Evolutionary conservation across 2,888 invertebrate genomes (phyloP), one percentile per base, ranked within the genome.

Genomic region (Euphydryas editha): DNA sequence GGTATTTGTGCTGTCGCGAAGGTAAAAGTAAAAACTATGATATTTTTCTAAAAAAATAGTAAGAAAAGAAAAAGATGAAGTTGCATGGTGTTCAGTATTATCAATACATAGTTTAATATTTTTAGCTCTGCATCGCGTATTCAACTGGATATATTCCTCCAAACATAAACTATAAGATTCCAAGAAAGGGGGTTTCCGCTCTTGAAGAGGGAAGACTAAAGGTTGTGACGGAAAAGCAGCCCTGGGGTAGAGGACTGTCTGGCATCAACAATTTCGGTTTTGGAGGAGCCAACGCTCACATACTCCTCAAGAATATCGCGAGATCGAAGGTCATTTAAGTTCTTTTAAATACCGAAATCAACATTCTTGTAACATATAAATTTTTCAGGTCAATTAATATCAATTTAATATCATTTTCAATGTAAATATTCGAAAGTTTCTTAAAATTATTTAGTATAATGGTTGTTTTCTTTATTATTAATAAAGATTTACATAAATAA

Each of bases 221-320:
- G 73, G 97, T 99, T 0, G 95, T 99, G 0, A 94, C 95, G 0
- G 96, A 95, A 57, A 94, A 92, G 81, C 95, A 87, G 21, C 94
- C 94, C 0, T 96, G 97, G 94, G 87, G 94, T 44, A 95, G 96
- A 36, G 96, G 97, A 18, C 93, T 96, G 79, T 95, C 96, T 36
- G 98, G 96, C 3, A 93, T 98, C 30, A 99, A 97, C 90, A 98
- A 97, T 11, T 99, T 98, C 83, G 98, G 98, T 0, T 99, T 99
- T 81, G 98, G 98, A 36, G 99, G 99, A 0, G 96, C 96, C 4
- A 98, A 98, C 79, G 96, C 95, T 56, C 97, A 97, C 77, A 91
- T 95, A 37, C 81, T 97, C 47, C 81, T 97, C 10, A 94, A 94
- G 80, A 94, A 95, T 56, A 87, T 94, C 63, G 78, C 88, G 0